These are phyloP conservation scores for Anthophora plumipes DNA, from an alignment of 2,888 invertebrate genomes.

Conservation along the genomic window DNA sequence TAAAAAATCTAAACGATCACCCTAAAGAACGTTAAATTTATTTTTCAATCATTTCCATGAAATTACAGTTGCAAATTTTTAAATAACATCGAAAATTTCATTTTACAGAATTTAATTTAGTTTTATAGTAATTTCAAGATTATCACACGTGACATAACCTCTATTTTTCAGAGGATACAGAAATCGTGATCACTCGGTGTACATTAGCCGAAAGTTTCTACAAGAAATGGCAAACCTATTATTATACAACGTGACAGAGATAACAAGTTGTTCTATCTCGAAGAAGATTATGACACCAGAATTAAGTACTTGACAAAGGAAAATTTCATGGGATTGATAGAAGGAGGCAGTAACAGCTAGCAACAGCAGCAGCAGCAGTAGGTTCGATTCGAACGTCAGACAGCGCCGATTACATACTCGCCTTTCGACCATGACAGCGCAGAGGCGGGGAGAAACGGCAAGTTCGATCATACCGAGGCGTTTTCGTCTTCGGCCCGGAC, in stretches of 20 bases:
- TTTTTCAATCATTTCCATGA: too few species aligned
- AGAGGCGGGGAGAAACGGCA: conserved; percentile 45
- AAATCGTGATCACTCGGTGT: background rate
- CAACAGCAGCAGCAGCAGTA: conserved; percentile 48
- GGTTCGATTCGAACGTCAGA: conserved; percentile 68
- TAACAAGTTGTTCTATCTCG: background rate
- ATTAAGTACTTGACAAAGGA: background rate
- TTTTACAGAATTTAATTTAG: too few species aligned
- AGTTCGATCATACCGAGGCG: conserved; percentile 64
- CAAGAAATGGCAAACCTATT: too few species aligned
- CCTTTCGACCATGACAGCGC: conserved; percentile 46
- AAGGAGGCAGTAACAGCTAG: background rate
- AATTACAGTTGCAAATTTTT: too few species aligned
- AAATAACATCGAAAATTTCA: too few species aligned
- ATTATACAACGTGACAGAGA: background rate
- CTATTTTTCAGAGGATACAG: background rate
- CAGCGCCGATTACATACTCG: conserved; percentile 70
- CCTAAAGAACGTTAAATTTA: too few species aligned
- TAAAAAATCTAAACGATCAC: too few species aligned
- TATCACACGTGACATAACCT: background rate
- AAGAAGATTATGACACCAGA: background rate
- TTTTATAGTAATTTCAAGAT: too few species aligned
- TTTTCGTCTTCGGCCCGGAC: conserved; percentile 63
- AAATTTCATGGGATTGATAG: background rate
- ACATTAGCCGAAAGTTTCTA: too few species aligned